phyloP scores from a whole-genome alignment of 2,888 invertebrate species.

The Cataglyphis rosenhaueri region DNA sequence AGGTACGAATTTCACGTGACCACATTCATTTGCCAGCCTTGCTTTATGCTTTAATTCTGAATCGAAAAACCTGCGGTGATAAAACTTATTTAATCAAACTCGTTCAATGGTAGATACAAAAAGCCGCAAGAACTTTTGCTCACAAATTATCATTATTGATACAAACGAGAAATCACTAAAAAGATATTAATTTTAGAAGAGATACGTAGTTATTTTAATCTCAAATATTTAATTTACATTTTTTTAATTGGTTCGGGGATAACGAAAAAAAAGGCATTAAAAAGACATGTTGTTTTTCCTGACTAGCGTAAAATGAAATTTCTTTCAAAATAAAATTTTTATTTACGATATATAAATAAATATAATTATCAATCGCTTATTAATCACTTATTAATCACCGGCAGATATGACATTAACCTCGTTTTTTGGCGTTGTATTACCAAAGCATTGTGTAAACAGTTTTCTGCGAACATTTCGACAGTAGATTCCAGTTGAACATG shows the following conservation, averaged over 20 bases:
- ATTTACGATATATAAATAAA: conserved; percentile 15
- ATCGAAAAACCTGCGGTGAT: background rate
- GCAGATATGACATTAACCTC: conserved; percentile 54
- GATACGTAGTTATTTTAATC: background rate
- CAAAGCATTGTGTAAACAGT: conserved; percentile 51
- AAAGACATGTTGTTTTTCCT: background rate
- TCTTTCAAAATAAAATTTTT: background rate
- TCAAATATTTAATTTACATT: background rate
- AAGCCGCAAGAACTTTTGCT: background rate
- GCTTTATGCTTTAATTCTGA: conserved; percentile 2
- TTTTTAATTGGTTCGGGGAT: background rate
- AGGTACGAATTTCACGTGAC: conserved; percentile 65
- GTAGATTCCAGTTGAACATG: conserved; percentile 37
- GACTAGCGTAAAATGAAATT: background rate
- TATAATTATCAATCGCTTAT: background rate
- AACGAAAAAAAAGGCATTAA: background rate
- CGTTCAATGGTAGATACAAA: background rate
- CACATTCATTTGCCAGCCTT: conserved; percentile 31
- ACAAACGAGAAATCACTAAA: background rate
- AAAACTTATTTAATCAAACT: conserved; percentile 13
- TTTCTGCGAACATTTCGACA: conserved; percentile 49
- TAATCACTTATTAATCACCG: background rate
- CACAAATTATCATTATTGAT: background rate
- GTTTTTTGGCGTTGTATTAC: conserved; percentile 42
- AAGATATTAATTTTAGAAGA: background rate